Percentiles rank a stretch among this genome's conserved stretches.
phyloP scores from a whole-genome alignment of 2,113 vertebrate species.

The Protomyctophum bolini region DNA sequence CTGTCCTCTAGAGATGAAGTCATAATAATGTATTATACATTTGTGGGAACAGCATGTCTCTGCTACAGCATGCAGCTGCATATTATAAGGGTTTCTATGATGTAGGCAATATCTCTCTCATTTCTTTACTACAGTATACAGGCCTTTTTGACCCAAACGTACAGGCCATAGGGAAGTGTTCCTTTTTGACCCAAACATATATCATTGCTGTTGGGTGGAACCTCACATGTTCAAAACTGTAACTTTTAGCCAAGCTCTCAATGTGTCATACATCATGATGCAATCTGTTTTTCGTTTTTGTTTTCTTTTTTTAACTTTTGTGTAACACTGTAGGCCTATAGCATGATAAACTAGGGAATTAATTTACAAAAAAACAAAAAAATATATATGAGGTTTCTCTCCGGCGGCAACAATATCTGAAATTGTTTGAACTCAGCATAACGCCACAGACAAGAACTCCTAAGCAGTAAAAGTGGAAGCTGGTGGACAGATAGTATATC shows the following conservation, averaged over 20 bases:
- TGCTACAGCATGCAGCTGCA: neutral
- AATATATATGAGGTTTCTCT: neutral
- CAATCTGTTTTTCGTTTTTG: too few species aligned
- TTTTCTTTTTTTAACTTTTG: too few species aligned
- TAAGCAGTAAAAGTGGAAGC: conserved; percentile 28
- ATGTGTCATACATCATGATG: too few species aligned
- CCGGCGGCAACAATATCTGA: neutral
- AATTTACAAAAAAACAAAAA: too few species aligned
- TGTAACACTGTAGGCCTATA: too few species aligned
- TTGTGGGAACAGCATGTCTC: neutral
- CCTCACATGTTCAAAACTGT: too few species aligned
- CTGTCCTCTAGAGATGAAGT: too few species aligned
- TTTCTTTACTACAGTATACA: neutral
- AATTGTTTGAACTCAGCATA: conserved; percentile 13
- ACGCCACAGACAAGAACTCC: conserved; percentile 21
- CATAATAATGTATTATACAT: too few species aligned
- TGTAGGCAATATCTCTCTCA: conserved; percentile 12
- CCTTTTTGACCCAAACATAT: conserved; percentile 1
- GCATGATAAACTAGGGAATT: too few species aligned
- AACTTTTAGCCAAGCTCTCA: too few species aligned
- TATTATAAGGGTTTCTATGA: neutral
- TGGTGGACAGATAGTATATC: conserved; percentile 43
- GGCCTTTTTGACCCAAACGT: conserved; percentile 4
- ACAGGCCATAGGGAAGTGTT: too few species aligned
- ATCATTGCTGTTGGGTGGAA: too few species aligned